phyloP scores from a whole-genome alignment of 2,113 vertebrate species.

The Muntiacus reevesi region DNA sequence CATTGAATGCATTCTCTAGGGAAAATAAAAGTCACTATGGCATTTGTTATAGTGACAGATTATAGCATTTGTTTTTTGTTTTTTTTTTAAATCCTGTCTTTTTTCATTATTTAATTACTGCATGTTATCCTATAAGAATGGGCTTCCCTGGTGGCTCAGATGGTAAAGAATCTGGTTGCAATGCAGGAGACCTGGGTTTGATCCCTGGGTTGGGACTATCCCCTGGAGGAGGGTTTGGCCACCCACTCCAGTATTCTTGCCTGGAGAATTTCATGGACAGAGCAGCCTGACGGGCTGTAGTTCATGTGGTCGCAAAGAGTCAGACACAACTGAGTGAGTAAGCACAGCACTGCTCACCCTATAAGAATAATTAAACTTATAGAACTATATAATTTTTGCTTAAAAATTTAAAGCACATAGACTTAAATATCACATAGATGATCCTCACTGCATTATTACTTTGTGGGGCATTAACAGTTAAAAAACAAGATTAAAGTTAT shows the following conservation, averaged over 20 bases:
- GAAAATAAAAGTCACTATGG: not conserved
- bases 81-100: not conserved
- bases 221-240: not conserved
- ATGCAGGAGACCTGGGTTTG: not conserved
- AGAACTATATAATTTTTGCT: not conserved
- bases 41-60: not conserved
- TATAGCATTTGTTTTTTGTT: not conserved
- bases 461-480: not conserved
- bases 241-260: not conserved
- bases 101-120: slow-evolving; percentile 2
- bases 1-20: not conserved
- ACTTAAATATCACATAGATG: not conserved
- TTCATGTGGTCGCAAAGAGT: not conserved
- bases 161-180: not conserved
- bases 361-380: not conserved
- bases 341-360: not conserved
- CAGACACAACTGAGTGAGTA: not conserved
- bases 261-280: not conserved
- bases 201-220: not conserved
- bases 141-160: not conserved
- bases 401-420: not conserved
- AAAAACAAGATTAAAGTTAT: slow-evolving; percentile 8
- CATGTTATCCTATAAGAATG: not conserved
- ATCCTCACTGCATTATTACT: not conserved
- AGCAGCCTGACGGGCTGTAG: not conserved